Conservation (phyloP, 2,888 invertebrate species). For the Zygogramma bicolorata region DNA sequence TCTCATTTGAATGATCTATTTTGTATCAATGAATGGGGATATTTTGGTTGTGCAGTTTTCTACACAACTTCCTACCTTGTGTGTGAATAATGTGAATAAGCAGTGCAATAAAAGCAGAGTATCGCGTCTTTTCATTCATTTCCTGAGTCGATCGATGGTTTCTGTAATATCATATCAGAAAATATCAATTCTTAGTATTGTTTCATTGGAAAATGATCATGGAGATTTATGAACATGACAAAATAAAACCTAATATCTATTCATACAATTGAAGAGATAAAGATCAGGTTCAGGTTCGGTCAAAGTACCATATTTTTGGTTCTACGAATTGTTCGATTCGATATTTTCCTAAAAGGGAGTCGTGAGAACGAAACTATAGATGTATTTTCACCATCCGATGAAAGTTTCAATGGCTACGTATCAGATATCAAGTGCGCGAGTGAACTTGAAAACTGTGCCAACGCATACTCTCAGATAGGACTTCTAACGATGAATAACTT, state of each 20-base stretch:
- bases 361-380: no score
- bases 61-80: constrained; percentile 50
- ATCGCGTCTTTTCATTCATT: no score
- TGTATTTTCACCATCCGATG: no score
- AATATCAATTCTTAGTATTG: neutral
- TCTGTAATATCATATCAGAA: no score
- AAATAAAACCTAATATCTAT: neutral
- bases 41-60: constrained; percentile 53
- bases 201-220: neutral
- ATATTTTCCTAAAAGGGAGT: no score
- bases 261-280: neutral
- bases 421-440: neutral
- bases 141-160: no score
- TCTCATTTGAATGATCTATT: constrained; percentile 30
- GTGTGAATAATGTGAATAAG: constrained; percentile 32
- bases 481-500: no score
- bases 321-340: neutral
- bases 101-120: constrained; percentile 15
- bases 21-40: neutral
- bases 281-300: neutral
- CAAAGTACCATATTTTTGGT: neutral
- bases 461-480: no score
- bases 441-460: neutral
- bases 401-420: neutral
- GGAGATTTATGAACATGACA: neutral